Evolutionary conservation across 2,113 vertebrate genomes (phyloP).

Genomic region (Varanus salvator): DNA sequence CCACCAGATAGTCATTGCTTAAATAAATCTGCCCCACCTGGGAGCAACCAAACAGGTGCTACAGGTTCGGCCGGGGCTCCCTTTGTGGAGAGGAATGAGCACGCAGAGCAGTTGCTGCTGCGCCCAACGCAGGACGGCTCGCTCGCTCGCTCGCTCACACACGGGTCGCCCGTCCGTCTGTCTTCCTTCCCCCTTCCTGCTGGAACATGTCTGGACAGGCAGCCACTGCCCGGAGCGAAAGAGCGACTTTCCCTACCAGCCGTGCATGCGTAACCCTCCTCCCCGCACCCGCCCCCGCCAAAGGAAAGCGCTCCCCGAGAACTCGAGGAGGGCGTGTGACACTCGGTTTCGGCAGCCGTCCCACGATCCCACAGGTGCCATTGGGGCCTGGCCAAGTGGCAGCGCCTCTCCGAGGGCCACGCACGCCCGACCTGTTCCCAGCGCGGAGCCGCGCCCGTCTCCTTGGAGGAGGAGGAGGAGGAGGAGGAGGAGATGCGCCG

Average conservation of each 20-base stretch:
- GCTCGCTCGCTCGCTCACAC: too few species aligned
- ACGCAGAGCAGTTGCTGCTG: too few species aligned
- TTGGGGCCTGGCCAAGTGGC: neutral
- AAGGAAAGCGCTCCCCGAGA: too few species aligned
- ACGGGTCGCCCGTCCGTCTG: neutral
- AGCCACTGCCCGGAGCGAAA: neutral
- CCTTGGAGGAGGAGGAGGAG: too few species aligned
- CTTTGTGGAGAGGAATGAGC: neutral
- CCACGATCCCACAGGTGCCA: conserved; percentile 21
- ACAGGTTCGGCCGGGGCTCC: conserved; percentile 23
- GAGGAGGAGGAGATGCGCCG: too few species aligned
- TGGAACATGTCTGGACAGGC: neutral
- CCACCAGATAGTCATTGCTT: neutral
- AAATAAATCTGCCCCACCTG: conserved; percentile 30
- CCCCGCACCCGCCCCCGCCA: too few species aligned
- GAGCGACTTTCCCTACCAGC: too few species aligned
- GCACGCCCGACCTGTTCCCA: neutral
- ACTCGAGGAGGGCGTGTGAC: accelerated
- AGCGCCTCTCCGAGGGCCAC: neutral
- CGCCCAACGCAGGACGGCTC: too few species aligned
- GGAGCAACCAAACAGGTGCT: conserved; percentile 62
- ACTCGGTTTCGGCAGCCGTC: neutral
- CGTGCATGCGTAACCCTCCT: too few species aligned
- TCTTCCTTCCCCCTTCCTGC: neutral
- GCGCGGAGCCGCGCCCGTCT: neutral